phyloP scores from a whole-genome alignment of 1,140 invertebrate genomes.

The Venturia canescens region DNA sequence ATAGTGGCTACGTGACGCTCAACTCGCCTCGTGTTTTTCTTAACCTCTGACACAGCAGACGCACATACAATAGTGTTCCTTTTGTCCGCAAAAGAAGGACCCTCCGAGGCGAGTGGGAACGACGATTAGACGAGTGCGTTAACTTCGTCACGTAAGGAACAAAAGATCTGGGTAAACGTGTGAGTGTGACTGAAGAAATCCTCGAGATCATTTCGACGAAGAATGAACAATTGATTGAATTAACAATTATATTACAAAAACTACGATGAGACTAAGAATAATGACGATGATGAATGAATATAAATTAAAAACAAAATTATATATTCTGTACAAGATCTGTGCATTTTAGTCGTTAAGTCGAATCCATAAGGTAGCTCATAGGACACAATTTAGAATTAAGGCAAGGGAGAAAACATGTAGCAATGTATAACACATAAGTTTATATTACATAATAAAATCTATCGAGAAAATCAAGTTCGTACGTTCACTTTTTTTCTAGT shows the following conservation, averaged over 20 bases:
- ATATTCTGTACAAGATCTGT: slow-evolving; percentile 71
- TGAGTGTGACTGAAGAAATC: neutral
- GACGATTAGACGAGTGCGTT: slow-evolving; percentile 6
- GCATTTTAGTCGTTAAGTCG: slow-evolving; percentile 71
- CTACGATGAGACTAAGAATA: neutral
- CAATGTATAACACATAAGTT: slow-evolving; percentile 75
- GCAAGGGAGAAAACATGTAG: slow-evolving; percentile 65
- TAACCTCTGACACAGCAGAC: neutral
- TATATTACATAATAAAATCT: slow-evolving; percentile 76
- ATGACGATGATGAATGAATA: slow-evolving; percentile 49
- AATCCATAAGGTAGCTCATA: slow-evolving; percentile 61
- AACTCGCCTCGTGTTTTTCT: neutral
- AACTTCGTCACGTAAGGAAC: slow-evolving; percentile 18
- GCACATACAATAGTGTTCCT: neutral
- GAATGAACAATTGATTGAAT: neutral
- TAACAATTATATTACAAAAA: neutral
- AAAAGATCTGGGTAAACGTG: slow-evolving; percentile 7
- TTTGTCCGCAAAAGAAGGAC: neutral
- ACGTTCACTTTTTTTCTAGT: neutral
- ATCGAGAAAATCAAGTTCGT: slow-evolving; percentile 40
- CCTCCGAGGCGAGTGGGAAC: neutral
- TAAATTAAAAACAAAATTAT: slow-evolving; percentile 56
- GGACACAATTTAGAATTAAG: slow-evolving; percentile 66
- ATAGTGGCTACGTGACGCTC: slow-evolving; percentile 40
- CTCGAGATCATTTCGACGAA: neutral